Base-by-base conservation (phyloP, 2,113 vertebrate genomes). In the Zapus hudsonius region DNA sequence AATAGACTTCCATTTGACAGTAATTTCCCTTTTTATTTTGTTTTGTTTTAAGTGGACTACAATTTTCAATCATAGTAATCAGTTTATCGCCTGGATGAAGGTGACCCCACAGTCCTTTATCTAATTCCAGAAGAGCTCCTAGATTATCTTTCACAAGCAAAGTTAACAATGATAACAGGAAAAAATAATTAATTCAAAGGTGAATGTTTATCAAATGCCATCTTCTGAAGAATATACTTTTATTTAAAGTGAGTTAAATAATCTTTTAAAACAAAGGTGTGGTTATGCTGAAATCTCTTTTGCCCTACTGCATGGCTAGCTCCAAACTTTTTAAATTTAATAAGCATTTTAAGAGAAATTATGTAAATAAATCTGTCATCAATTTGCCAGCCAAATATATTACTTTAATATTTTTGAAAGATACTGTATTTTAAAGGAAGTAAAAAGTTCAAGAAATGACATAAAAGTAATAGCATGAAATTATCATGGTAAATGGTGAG, bases 161-260 rank as follows among this genome's bases (percentile, higher is more conserved):
- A 94, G 74, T 96, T 96, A 96, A 96, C 95, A 85, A 84, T 93
- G 57, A 90, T 97, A 96, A 97, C 95, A 97, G 96, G 52, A 96
- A 97, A 94, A 96, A 96, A 94, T 96, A 97, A 97, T 94, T 95
- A 97, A 98, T 96, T 97, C 67, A 96, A 97, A 97, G 72, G 95
- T 91, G 94, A 92, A n/a, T 17, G 94, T 88, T 97, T 97, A 97
- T 96, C 95, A 98, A 97, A 97, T 95, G 86, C 40, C 89, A 97
- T 79, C 95, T 92, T 95, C 90, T 97, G 73, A 94, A 88, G 66
- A 19, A 90, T 78, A 44, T 31, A 95, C 94, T 93, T 97, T 97
- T 97, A 98, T 90, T 96, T 97, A 97, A 96, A 73, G 97, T 92
- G 92, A 97, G 94, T 98, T 86, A 97, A 96, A 95, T 93, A 95